phyloP scores from a whole-genome alignment of 2,797 vertebrate genomes.

The Poeciliopsis gracilis region DNA sequence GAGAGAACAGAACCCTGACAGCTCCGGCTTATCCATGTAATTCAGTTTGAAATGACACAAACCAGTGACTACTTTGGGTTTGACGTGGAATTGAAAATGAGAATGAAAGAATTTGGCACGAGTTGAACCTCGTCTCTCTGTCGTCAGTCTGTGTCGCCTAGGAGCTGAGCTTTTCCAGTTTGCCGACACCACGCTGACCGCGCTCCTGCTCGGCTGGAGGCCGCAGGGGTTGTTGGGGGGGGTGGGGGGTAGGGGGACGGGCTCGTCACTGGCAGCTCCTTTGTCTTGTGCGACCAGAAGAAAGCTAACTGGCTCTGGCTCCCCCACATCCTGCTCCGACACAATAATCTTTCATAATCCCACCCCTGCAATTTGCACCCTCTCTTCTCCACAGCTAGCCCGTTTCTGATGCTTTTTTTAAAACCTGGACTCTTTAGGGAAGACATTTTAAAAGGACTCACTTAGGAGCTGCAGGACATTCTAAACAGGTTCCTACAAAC shows the following conservation, averaged over 20 bases:
- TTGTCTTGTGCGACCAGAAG: slow-evolving; percentile 68
- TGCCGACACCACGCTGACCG: slow-evolving; percentile 49
- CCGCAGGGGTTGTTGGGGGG: neutral
- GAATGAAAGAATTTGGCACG: neutral
- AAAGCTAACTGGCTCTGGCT: slow-evolving; percentile 58
- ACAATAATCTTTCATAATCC: slow-evolving; percentile 75
- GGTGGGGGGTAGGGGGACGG: slow-evolving; percentile 12
- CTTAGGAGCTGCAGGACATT: neutral
- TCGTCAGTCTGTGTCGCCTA: neutral
- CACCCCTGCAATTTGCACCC: slow-evolving; percentile 64
- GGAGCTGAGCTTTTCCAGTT: neutral
- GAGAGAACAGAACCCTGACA: slow-evolving; percentile 20
- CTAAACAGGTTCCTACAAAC: neutral
- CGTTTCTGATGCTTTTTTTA: slow-evolving; percentile 22
- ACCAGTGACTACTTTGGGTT: neutral
- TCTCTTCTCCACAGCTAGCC: slow-evolving; percentile 17
- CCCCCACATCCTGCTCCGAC: slow-evolving; percentile 64
- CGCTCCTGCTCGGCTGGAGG: slow-evolving; percentile 34
- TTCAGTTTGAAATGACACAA: slow-evolving; percentile 2
- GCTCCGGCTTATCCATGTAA: slow-evolving; percentile 28
- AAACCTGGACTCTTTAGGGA: slow-evolving; percentile 2
- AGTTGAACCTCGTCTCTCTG: neutral
- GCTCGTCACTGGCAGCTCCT: slow-evolving; percentile 65
- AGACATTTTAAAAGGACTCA: neutral
- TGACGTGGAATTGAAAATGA: neutral